Evolutionary conservation across 1,140 invertebrate species (phyloP), one percentile per base, ranked within the genome.

Genomic region (Neodiprion virginianus): DNA sequence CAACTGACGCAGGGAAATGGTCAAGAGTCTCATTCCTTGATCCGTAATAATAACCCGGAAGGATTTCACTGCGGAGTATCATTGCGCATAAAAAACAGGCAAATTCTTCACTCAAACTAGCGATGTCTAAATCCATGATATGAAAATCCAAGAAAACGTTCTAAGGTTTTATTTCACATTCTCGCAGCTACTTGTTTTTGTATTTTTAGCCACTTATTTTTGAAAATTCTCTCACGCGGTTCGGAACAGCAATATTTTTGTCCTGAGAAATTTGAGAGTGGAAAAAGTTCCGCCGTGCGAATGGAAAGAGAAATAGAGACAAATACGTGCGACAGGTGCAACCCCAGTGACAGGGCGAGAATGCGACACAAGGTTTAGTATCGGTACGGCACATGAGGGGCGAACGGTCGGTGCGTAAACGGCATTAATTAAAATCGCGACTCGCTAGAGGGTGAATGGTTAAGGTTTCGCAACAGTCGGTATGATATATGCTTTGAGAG

Each of bases 401-500:
- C 53, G 28, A 40, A 40, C 28, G 2, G 53, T 61, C n/a, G n/a
- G 53, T n/a, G 53, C 53, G 53, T 61, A 61, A 61, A n/a, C 53
- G 53, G 53, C 53, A 61, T 61, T 61, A 61, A 61, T 61, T 61
- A 61, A 61, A 61, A 61, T 61, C 53, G 8, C 53, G n/a, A 61
- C 53, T 61, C n/a, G 4, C 53, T 12, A 61, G 53, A 17, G n/a
- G 53, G 3, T 61, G 53, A 61, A 61, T 61, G 53, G 14, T 61
- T 61, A 8, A 61, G 53, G 53, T 61, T 61, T 61, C 53, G 11
- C n/a, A 17, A 17, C 53, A 8, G 5, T 61, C 53, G 53, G 11
- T 61, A 61, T 14, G 28, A 40, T 40, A 5, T 40, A 40, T 40
- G 28, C 28, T 40, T 40, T 40, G n/a, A 61, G 53, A 17, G 53